Percentiles rank a stretch among this genome's conserved stretches.
phyloP scores from a whole-genome alignment of 2,113 vertebrate species.

The Dendropsophus ebraccatus region DNA sequence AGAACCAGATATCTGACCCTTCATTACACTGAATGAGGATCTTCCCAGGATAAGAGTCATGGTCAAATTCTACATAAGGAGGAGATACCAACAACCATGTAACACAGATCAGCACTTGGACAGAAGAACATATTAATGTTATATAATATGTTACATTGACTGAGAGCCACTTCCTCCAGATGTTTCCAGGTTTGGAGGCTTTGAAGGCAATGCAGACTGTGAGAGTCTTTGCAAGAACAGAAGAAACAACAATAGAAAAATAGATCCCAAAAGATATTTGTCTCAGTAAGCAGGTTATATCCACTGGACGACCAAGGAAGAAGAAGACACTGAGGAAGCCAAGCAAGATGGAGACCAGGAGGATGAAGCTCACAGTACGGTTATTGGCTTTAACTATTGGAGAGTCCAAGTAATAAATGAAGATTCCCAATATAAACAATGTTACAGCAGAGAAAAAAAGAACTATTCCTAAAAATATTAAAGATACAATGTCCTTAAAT shows the following conservation, averaged over 20 bases:
- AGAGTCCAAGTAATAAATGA: not conserved
- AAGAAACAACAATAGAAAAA: not conserved
- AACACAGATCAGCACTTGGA: not conserved
- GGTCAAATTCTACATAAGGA: not conserved
- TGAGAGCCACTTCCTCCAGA: not conserved
- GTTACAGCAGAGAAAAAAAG: not conserved
- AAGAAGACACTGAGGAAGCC: not conserved
- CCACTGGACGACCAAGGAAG: not conserved
- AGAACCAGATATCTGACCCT: not conserved
- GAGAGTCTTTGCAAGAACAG: not conserved
- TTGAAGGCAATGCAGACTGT: not conserved
- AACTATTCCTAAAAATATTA: not conserved
- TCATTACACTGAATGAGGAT: constrained; percentile 12
- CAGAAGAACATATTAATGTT: not conserved
- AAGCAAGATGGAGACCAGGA: not conserved
- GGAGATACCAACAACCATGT: not conserved
- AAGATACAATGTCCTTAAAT: not conserved
- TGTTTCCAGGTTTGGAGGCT: not conserved
- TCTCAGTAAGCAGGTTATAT: not conserved
- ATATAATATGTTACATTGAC: not conserved
- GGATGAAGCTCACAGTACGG: not conserved
- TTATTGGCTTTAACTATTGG: not conserved
- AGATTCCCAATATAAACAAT: not conserved
- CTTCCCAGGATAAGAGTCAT: not conserved
- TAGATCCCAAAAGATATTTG: not conserved